Evolutionary conservation across 2,797 vertebrate species (phyloP), one percentile per base, ranked within the genome.

Genomic region (Dicrostonyx torquatus): DNA sequence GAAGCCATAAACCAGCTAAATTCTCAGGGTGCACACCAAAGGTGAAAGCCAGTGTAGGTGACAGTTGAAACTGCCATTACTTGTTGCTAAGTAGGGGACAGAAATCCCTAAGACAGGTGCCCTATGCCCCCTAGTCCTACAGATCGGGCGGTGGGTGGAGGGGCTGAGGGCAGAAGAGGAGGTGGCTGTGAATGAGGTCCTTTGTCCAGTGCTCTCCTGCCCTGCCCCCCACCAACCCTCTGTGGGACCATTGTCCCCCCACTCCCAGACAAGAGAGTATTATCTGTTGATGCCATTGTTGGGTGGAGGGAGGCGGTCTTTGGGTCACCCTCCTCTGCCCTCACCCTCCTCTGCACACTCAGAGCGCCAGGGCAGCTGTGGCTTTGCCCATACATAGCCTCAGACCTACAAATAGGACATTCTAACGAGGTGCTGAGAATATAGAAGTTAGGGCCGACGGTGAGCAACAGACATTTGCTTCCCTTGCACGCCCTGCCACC

Each of bases 241-340:
- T 95, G 94, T 97, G 95, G 95, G 92, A 89, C 95, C 95, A 97
- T 97, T 97, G 97, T 97, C 72, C 93, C 95, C 95, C 82, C 29
- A 29, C 34, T 50, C 53, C 75, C 60, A 89, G 95, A 97, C 97
- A 97, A 97, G 97, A 97, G 97, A 64, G 96, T 95, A 97, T 97
- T 97, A 97, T 97, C 95, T 93, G 72, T 76, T 72, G 58, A 95
- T 90, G 91, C 85, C 95, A 94, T 95, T 97, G 97, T 96, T 97
- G 94, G 97, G 90, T 95, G 94, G 66, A 89, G 90, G 95, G 94
- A 95, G 92, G 92, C 72, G n/a, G 95, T 64, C 95, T 96, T 78
- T 64, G 92, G 62, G 92, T 92, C 77, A 94, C 91, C 91, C 94
- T 96, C 91, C 92, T 82, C 90, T 72, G 53, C 66, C 70, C 87